phyloP scores from a whole-genome alignment of 2,888 invertebrate genomes.

The Argyra leucocephala region DNA sequence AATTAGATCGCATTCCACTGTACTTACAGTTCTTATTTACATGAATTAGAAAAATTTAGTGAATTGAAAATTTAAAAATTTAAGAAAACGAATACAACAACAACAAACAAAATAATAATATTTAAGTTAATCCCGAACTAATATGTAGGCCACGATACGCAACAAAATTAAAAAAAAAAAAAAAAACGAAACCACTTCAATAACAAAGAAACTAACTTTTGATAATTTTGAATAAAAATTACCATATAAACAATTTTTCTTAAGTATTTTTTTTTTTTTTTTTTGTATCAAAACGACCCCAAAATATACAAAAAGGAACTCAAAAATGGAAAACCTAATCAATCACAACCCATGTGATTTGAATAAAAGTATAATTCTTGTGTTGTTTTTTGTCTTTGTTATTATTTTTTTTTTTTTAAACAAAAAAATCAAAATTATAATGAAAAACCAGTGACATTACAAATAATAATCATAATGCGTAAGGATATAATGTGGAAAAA shows the following conservation, averaged over 20 bases:
- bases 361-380: background rate
- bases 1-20: too few species aligned
- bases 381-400: too few species aligned
- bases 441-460: too few species aligned
- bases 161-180: background rate
- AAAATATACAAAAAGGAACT: background rate
- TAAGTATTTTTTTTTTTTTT: too few species aligned
- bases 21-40: too few species aligned
- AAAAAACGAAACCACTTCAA: background rate
- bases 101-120: background rate
- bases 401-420: too few species aligned
- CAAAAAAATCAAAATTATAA: too few species aligned
- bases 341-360: background rate
- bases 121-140: background rate
- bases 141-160: background rate
- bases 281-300: background rate
- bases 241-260: too few species aligned
- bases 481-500: too few species aligned
- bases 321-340: background rate
- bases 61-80: background rate
- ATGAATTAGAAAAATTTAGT: background rate
- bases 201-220: too few species aligned
- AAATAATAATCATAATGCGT: too few species aligned
- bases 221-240: too few species aligned
- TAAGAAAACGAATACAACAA: background rate